Evolutionary conservation across 2,797 vertebrate species (phyloP).

Genomic region (Coluber constrictor): DNA sequence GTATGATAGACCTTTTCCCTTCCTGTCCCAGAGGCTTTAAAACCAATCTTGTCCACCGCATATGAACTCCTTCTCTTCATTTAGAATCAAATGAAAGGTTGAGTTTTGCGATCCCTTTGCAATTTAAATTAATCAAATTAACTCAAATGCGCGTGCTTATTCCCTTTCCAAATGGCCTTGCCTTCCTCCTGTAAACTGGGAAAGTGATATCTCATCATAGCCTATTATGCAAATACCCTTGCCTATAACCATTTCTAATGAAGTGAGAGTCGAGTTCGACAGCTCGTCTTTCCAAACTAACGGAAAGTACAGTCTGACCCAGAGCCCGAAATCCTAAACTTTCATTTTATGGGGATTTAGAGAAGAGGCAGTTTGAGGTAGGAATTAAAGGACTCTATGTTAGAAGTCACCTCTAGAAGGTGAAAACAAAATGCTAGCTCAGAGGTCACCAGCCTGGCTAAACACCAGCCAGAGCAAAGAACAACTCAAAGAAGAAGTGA

Average conservation of each 20-base stretch:
- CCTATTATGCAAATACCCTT: background rate
- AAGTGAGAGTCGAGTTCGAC: background rate
- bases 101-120: slow-evolving; percentile 24
- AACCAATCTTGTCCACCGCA: slow-evolving; percentile 31
- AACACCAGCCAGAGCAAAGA: background rate
- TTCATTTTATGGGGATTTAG: background rate
- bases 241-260: background rate
- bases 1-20: slow-evolving; percentile 20
- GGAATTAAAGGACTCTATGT: background rate
- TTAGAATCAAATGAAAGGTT: slow-evolving; percentile 13
- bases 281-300: background rate
- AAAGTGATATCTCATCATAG: background rate
- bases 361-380: background rate
- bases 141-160: background rate
- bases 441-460: background rate
- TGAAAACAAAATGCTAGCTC: background rate
- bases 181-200: slow-evolving; percentile 5
- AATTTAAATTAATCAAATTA: slow-evolving; percentile 49
- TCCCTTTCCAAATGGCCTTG: slow-evolving; percentile 24
- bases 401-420: background rate
- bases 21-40: slow-evolving; percentile 34
- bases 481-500: no score
- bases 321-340: background rate
- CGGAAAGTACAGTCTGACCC: background rate
- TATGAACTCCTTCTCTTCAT: slow-evolving; percentile 31